Base-by-base conservation (phyloP, 1,140 invertebrate genomes). In the Ericerus pela region DNA sequence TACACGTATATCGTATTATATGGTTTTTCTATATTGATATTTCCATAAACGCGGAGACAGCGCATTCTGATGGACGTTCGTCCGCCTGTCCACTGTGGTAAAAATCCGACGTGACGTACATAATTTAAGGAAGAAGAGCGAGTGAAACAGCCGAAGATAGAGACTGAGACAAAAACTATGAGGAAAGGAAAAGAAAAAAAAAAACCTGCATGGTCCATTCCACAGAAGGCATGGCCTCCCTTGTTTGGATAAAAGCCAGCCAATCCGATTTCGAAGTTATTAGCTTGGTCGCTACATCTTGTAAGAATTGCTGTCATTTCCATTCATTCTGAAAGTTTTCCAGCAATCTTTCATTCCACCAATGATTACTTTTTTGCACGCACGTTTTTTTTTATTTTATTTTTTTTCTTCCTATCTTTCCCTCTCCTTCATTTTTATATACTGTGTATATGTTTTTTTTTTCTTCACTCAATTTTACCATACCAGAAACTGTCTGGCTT, bases 1-100 rank as follows among this genome's bases (percentile, higher is more conserved):
- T 47, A 47, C 41, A 47, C 41, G 41, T 47, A 47, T 41, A 5
- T 12, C 4, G 10, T 47, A 14, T 10, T 41, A 41, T 47, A 47
- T 47, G 41, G 41, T 47, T 47, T 47, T 47, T 47, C 41, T 47
- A 24, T 14, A 41, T 41, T 41, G 20, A 24, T 24, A 47, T 47
- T 47, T 47, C 41, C 41, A 47, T 47, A 47, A 47, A 47, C 41
- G 41, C 41, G 41, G 41, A 47, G 41, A 47, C 41, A 47, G 41
- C 41, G 41, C 41, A 47, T 47, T 47, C 41, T 47, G 41, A 47
- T 47, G 41, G 41, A 47, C 41, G 41, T 24, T 47, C n/a, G 41
- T 47, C 41, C 41, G 41, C 26, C 41, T 47, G 41, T 47, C 41
- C 41, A 47, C 41, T 47, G 20, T 4, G 22, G 11, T 14, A 2